These are phyloP conservation scores for Murina feae DNA, from an alignment of 2,113 vertebrate species.

Conservation along the genomic window DNA sequence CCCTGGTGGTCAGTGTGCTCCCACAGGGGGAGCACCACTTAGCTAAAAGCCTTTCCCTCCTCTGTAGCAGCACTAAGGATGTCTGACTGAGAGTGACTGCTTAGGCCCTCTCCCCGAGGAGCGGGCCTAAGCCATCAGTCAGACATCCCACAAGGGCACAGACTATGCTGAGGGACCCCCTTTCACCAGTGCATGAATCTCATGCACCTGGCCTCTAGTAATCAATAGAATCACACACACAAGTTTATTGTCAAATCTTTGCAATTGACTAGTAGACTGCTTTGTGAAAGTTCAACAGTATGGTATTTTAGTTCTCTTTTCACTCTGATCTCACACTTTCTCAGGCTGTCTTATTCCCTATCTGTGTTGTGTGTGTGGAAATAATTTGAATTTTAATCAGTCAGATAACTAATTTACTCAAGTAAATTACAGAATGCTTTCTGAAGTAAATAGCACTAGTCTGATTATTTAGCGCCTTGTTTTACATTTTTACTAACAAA, in stretches of 20 bases:
- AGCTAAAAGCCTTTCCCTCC: no score
- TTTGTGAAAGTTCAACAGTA: background rate
- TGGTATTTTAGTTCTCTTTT: background rate
- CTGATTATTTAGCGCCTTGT: background rate
- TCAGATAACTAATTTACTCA: background rate
- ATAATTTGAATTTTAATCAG: background rate
- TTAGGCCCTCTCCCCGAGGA: no score
- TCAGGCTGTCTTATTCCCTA: background rate
- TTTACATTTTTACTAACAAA: background rate
- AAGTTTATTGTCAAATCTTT: background rate
- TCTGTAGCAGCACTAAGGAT: no score
- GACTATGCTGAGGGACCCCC: no score
- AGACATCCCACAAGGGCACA: no score
- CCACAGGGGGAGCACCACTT: no score
- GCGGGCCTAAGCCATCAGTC: no score
- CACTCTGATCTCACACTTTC: background rate
- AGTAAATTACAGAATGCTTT: background rate
- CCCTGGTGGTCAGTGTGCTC: no score
- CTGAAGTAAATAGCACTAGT: background rate
- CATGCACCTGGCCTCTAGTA: background rate
- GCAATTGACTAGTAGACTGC: background rate
- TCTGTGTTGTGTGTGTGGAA: background rate
- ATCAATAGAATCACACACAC: background rate
- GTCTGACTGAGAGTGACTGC: no score
- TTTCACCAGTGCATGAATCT: no score